These are phyloP conservation scores for Glossophaga mutica DNA, from an alignment of 2,797 vertebrate genomes.

Conservation along the genomic window DNA sequence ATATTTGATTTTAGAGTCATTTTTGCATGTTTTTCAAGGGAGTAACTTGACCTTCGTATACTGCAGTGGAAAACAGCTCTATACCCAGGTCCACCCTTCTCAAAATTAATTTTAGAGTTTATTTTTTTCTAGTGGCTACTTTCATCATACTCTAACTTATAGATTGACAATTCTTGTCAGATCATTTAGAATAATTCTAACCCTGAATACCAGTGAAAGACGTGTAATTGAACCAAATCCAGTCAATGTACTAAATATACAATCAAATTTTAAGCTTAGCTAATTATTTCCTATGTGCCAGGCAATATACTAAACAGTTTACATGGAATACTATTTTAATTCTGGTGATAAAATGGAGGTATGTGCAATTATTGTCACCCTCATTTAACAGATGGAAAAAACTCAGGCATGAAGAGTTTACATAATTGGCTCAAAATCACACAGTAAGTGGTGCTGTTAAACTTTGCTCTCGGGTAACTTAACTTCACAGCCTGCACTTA, in stretches of 20 bases:
- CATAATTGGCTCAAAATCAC: neutral
- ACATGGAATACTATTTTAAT: neutral
- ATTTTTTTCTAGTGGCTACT: neutral
- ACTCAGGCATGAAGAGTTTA: neutral
- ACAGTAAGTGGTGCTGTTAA: neutral
- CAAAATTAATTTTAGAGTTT: slow-evolving; percentile 33
- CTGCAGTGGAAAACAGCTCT: neutral
- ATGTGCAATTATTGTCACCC: neutral
- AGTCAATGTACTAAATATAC: neutral
- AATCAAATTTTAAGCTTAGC: neutral
- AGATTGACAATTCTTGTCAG: neutral
- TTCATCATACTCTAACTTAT: neutral
- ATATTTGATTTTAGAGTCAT: neutral
- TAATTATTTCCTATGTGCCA: neutral
- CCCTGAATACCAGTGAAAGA: neutral
- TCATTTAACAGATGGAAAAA: neutral
- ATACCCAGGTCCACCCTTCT: neutral
- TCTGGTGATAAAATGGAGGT: neutral
- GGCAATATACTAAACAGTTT: neutral
- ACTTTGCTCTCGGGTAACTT: neutral
- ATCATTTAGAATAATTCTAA: neutral
- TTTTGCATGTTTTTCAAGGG: neutral
- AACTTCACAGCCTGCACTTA: slow-evolving; percentile 10
- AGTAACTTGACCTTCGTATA: neutral
- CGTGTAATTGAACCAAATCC: neutral